Evolutionary conservation across 37 sponge, comb jelly and placozoan genomes (phyloP).

Genomic region (Geodia barretti): DNA sequence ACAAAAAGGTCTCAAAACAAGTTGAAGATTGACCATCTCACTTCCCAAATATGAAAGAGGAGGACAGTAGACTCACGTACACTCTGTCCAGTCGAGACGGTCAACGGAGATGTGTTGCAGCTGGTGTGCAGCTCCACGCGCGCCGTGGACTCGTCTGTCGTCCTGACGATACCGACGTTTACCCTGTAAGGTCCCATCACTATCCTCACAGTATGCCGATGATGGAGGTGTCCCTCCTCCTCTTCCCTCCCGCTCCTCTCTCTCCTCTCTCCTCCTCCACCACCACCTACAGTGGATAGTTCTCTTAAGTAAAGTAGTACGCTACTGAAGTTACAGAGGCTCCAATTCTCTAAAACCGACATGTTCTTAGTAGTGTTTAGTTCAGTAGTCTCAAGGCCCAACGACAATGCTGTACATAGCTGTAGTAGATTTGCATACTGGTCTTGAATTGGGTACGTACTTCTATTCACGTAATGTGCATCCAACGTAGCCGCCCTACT

Average conservation of each 20-base stretch:
- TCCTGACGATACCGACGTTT: constrained; percentile 96
- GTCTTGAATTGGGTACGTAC: too few species aligned
- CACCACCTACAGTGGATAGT: background rate
- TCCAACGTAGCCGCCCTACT: too few species aligned
- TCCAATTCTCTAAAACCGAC: too few species aligned
- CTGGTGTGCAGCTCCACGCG: constrained; percentile 94
- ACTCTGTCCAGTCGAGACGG: constrained; percentile 21
- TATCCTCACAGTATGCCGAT: constrained; percentile 91
- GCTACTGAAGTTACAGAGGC: background rate
- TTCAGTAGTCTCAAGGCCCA: too few species aligned
- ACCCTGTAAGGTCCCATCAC: constrained; percentile 90
- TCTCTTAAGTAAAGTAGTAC: background rate
- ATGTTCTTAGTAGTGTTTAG: too few species aligned
- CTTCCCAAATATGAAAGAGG: too few species aligned
- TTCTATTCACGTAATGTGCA: too few species aligned
- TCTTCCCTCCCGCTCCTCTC: constrained; percentile 52
- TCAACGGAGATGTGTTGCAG: constrained; percentile 90
- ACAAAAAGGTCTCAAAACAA: too few species aligned
- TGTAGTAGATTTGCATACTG: too few species aligned
- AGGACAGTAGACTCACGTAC: constrained; percentile 77
- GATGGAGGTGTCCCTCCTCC: constrained; percentile 68
- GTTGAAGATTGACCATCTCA: too few species aligned
- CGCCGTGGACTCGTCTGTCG: constrained; percentile 91
- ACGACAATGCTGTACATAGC: too few species aligned
- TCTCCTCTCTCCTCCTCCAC: constrained; percentile 47